These are phyloP conservation scores for Eulacestoma nigropectus DNA, from an alignment of 2,113 vertebrate genomes.

Conservation along the genomic window DNA sequence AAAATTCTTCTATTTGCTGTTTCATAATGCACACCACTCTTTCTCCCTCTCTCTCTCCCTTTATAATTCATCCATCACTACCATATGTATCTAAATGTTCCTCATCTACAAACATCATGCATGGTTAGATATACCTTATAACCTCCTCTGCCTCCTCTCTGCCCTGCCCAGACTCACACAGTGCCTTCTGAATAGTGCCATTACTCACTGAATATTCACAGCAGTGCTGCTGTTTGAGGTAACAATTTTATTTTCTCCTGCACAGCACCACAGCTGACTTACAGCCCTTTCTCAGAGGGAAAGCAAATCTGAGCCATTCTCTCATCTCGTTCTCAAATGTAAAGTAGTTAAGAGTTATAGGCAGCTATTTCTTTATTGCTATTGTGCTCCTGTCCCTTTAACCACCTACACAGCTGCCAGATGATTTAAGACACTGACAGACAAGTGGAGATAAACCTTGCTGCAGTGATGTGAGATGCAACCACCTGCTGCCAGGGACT, in stretches of 20 bases:
- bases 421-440: background rate
- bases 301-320: background rate
- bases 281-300: background rate
- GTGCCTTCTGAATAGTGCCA: background rate
- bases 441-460: background rate
- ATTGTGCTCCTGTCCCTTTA: background rate
- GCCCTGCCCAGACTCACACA: background rate
- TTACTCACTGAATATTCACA: background rate
- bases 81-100: background rate
- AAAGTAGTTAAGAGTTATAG: background rate
- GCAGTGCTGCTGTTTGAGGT: background rate
- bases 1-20: background rate
- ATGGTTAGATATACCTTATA: background rate
- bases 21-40: background rate
- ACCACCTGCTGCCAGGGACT: background rate
- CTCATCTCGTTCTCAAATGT: background rate
- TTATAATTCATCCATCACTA: background rate
- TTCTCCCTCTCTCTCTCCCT: background rate
- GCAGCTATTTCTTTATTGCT: conserved; percentile 8
- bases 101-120: background rate
- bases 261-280: background rate
- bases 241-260: background rate
- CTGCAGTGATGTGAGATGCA: background rate
- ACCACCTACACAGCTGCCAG: background rate
- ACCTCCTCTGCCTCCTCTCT: background rate